These are phyloP conservation scores for Tetragnatha montana DNA, from an alignment of 2,888 invertebrate genomes.

Conservation along the genomic window DNA sequence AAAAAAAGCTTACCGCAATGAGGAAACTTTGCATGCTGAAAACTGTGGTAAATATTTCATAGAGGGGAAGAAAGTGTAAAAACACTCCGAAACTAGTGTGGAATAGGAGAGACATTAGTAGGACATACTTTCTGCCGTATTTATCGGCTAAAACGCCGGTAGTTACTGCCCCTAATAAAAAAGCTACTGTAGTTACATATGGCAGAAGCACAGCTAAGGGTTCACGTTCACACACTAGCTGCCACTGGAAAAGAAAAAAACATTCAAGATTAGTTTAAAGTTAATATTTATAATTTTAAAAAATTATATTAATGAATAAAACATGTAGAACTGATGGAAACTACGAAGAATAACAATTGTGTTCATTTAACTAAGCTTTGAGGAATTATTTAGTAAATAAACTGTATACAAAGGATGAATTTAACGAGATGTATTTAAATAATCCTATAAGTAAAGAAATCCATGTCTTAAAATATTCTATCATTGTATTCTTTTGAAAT, in stretches of 20 bases:
- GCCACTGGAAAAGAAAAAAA: conserved; percentile 69
- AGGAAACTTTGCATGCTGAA: conserved; percentile 71
- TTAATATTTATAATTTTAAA: no score
- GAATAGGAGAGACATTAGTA: conserved; percentile 64
- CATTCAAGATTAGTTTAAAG: background rate
- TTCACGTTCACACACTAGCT: conserved; percentile 72
- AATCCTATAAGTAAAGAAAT: no score
- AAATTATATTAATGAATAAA: no score
- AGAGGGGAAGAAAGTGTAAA: conserved; percentile 69
- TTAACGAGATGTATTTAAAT: no score
- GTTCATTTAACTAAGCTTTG: no score
- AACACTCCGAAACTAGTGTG: conserved; percentile 71
- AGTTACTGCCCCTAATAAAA: conserved; percentile 69
- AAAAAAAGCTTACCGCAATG: conserved; percentile 60
- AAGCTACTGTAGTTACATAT: conserved; percentile 62
- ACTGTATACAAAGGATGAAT: no score
- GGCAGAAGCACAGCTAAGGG: conserved; percentile 68
- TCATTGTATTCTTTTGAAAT: no score
- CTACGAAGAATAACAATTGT: no score
- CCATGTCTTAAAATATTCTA: no score
- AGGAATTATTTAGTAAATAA: no score
- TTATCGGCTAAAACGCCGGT: conserved; percentile 71
- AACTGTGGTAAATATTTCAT: conserved; percentile 67
- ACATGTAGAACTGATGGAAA: no score
- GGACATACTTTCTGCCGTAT: conserved; percentile 69